These are phyloP conservation scores for Digitonthophagus gazella DNA, from an alignment of 2,888 invertebrate species.

Conservation along the genomic window DNA sequence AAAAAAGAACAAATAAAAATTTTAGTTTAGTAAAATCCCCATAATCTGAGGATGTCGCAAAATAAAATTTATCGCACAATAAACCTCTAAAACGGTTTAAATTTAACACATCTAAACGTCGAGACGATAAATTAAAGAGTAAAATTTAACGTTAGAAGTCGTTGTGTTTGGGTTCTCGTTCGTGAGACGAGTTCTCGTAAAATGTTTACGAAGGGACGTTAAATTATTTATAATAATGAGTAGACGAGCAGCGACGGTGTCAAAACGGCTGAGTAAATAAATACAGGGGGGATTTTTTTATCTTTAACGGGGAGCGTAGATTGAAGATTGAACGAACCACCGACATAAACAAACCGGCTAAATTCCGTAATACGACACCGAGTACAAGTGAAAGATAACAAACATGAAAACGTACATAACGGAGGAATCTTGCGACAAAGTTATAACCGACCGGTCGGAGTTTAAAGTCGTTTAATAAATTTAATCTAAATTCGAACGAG, in stretches of 20 bases:
- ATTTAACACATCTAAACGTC: too few relatives aligned
- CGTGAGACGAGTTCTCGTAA: neutral
- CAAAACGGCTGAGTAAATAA: neutral
- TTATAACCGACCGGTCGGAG: too few relatives aligned
- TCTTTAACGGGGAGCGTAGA: neutral
- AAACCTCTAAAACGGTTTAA: neutral
- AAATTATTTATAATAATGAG: neutral
- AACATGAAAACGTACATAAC: constrained; percentile 34
- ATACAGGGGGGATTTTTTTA: neutral
- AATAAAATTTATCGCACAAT: neutral
- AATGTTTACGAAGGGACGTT: neutral
- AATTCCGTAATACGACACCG: constrained; percentile 47
- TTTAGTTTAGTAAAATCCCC: too few relatives aligned
- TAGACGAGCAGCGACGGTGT: neutral
- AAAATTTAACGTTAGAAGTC: neutral
- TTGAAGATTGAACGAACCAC: constrained; percentile 2
- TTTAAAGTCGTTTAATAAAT: too few relatives aligned
- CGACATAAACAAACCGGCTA: constrained; percentile 42
- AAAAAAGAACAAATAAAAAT: too few relatives aligned
- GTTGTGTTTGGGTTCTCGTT: neutral
- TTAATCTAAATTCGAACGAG: neutral
- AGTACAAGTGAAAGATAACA: constrained; percentile 49
- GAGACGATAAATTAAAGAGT: neutral
- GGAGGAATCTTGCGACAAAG: too few relatives aligned
- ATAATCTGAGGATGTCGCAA: neutral